Percentiles rank a stretch among this genome's conserved stretches.
These are phyloP conservation scores for Sinella curviseta DNA, from an alignment of 1,140 invertebrate genomes.

Conservation along the genomic window DNA sequence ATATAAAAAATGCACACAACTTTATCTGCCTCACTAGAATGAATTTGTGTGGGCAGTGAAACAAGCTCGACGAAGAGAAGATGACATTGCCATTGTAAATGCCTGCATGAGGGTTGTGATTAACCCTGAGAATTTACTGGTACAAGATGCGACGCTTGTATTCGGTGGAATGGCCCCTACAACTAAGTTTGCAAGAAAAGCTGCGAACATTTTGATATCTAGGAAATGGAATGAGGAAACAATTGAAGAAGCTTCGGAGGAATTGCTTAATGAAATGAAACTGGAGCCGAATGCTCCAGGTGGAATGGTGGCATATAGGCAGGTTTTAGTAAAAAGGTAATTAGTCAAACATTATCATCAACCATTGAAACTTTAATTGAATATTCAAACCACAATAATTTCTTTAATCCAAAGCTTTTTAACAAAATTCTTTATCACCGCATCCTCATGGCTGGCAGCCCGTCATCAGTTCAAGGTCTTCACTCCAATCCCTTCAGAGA, in stretches of 20 bases:
- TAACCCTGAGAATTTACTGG: slow-evolving; percentile 35
- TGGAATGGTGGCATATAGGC: slow-evolving; percentile 59
- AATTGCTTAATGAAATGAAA: slow-evolving; percentile 57
- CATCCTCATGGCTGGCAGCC: slow-evolving; percentile 48
- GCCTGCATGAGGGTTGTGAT: slow-evolving; percentile 54
- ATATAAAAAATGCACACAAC: too few relatives aligned
- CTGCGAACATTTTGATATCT: too few relatives aligned
- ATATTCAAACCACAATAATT: slow-evolving; percentile 45
- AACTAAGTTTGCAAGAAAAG: slow-evolving; percentile 60
- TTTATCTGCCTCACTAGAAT: slow-evolving; percentile 49
- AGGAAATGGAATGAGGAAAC: slow-evolving; percentile 58
- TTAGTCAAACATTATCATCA: too few relatives aligned
- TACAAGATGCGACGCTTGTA: slow-evolving; percentile 55
- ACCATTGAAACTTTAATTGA: too few relatives aligned
- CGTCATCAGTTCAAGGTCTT: too few relatives aligned
- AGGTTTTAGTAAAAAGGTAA: slow-evolving; percentile 54
- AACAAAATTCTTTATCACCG: slow-evolving; percentile 59
- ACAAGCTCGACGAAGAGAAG: slow-evolving; percentile 60
- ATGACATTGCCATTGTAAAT: slow-evolving; percentile 65
- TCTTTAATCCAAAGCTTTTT: slow-evolving; percentile 49
- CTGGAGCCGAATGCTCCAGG: slow-evolving; percentile 59
- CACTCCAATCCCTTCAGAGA: too few relatives aligned
- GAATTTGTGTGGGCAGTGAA: slow-evolving; percentile 61
- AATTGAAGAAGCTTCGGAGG: slow-evolving; percentile 52
- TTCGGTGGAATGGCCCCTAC: slow-evolving; percentile 62